Evolutionary conservation across 2,113 vertebrate genomes (phyloP), one percentile per base, ranked within the genome.

Genomic region (Chroicocephalus ridibundus): DNA sequence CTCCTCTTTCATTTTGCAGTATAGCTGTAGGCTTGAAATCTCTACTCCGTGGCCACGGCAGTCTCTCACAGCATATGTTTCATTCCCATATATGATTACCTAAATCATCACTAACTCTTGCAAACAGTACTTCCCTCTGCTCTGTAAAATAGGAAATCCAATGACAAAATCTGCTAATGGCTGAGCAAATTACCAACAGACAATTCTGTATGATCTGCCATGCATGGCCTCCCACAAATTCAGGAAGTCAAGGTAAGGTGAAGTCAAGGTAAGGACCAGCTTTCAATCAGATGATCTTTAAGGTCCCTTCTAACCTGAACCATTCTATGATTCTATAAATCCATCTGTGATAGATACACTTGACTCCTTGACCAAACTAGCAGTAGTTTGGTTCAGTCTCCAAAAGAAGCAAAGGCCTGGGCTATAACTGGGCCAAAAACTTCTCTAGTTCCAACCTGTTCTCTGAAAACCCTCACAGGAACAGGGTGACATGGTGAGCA

Each of bases 341-440:
- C 42, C 42, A 62, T 42, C 26, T 36, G 15, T 29, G 42, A 64
- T 0, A 0, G 55, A 82, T 25, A 19, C 8, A 5, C 62, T 86
- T 0, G 0, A 69, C 21, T 70, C 36, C 27, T 58, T 64, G 71
- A 51, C 32, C 49, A 71, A 44, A 70, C 44, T n/a, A 1, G 1
- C 4, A 4, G 17, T 55, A 22, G 62, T 29, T 54, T 25, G 49
- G 32, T 69, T 88, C 22, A 44, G 57, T 9, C 13, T 88, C 84
- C 64, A 58, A 77, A 65, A 24, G 36, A 78, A 65, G 29, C 16
- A 71, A 78, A 71, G 46, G 29, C 38, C 22, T 78, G 1, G 2
- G 42, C 58, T 8, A 15, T 31, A 81, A 87, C 12, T 0, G 1
- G 36, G 54, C 31, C 64, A 60, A 34, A 4, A 81, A 20, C 13